Conservation (phyloP, 2,113 vertebrate genomes). For the Prietella phreatophila region DNA sequence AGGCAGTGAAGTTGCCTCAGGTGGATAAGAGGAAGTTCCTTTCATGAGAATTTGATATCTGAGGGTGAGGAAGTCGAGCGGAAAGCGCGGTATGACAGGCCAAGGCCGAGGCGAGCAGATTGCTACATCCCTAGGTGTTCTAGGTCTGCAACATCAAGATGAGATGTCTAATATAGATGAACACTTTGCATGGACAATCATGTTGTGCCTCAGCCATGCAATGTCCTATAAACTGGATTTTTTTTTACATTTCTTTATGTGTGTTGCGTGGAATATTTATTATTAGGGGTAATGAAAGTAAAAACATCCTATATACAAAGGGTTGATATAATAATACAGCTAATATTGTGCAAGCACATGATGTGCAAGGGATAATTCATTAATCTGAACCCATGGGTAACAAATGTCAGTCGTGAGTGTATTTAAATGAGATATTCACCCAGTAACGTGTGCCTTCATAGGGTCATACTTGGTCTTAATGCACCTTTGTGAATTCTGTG, state of each 20-base stretch:
- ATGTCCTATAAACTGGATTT: background rate
- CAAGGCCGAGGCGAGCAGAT: slow-evolving; percentile 8
- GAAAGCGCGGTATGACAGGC: slow-evolving; percentile 34
- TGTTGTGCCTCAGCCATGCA: background rate
- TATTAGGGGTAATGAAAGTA: background rate
- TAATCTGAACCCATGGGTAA: background rate
- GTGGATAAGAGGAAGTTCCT: background rate
- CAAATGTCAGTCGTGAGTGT: background rate
- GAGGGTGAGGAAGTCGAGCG: slow-evolving; percentile 43
- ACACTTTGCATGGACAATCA: slow-evolving; percentile 25
- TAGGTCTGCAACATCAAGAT: slow-evolving; percentile 21
- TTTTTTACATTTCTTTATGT: background rate
- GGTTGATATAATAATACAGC: background rate
- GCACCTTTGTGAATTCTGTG: background rate
- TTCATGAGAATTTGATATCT: slow-evolving; percentile 30
- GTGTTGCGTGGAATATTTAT: slow-evolving; percentile 4
- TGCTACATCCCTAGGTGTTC: slow-evolving; percentile 37
- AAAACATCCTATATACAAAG: background rate
- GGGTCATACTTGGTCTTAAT: background rate
- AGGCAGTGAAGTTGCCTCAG: background rate
- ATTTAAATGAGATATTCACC: background rate
- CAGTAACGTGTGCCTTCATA: background rate
- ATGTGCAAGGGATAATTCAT: slow-evolving; percentile 8
- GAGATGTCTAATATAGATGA: slow-evolving; percentile 29
- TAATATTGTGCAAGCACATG: background rate